Conservation (phyloP, 1,140 invertebrate species). For the Macrotrachela quadricornifera region DNA sequence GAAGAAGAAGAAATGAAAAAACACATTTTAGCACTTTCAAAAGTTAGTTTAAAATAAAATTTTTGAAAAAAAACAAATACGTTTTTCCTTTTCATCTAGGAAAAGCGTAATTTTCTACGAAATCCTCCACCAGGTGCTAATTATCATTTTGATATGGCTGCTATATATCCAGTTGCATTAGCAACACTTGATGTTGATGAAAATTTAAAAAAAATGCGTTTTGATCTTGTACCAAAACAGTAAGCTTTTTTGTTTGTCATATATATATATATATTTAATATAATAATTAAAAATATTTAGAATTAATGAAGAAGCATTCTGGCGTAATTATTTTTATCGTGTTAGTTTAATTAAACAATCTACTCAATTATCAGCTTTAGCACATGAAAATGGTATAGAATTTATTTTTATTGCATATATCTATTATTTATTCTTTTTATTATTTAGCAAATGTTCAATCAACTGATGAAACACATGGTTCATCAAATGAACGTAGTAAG, state of each 20-base stretch:
- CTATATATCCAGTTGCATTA: slow-evolving; percentile 61
- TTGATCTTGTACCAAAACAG: slow-evolving; percentile 91
- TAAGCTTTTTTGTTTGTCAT: slow-evolving; percentile 16
- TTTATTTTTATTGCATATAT: too few species aligned
- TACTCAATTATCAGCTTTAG: slow-evolving; percentile 38
- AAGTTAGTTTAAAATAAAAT: slow-evolving; percentile 33
- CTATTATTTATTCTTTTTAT: too few species aligned
- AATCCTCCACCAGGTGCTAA: slow-evolving; percentile 79
- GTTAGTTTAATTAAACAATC: slow-evolving; percentile 90
- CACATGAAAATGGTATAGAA: too few species aligned
- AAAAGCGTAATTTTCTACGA: slow-evolving; percentile 84
- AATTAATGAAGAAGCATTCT: slow-evolving; percentile 91
- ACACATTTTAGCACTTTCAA: slow-evolving; percentile 74
- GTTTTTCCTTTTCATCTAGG: slow-evolving; percentile 36
- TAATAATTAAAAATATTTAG: slow-evolving; percentile 33
- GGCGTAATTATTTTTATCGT: slow-evolving; percentile 98
- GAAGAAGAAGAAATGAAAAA: slow-evolving; percentile 65
- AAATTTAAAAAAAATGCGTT: slow-evolving; percentile 87
- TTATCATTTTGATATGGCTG: slow-evolving; percentile 81
- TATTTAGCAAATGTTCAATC: too few species aligned
- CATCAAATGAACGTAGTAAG: too few species aligned
- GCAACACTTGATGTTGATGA: slow-evolving; percentile 79
- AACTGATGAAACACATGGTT: too few species aligned
- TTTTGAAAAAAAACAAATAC: neutral
- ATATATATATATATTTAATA: neutral